Conservation (phyloP, 2,888 invertebrate genomes). For the Drosophila buzzatii region DNA sequence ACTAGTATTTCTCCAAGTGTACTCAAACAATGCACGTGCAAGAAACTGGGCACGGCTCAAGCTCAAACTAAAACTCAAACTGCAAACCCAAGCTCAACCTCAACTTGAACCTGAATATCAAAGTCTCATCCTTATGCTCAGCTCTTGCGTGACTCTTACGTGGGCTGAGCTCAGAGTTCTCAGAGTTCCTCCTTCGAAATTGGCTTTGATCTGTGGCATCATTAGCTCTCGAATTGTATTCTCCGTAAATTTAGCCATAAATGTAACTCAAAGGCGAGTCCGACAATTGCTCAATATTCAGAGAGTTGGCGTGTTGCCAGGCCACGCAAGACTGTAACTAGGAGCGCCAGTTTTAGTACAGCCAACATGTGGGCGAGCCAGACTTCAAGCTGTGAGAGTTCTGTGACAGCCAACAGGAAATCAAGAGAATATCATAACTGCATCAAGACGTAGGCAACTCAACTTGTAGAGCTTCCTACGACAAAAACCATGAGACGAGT, state of each 20-base stretch:
- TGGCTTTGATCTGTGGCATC: constrained; percentile 60
- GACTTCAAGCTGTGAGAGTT: constrained; percentile 12
- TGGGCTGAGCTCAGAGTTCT: constrained; percentile 36
- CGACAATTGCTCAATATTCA: constrained; percentile 68
- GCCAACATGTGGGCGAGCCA: constrained; percentile 55
- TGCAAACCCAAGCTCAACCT: neutral
- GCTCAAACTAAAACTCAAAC: neutral
- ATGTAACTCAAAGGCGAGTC: constrained; percentile 21
- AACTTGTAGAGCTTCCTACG: constrained; percentile 11
- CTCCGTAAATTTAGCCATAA: constrained; percentile 19
- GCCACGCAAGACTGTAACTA: constrained; percentile 39
- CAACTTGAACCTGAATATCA: constrained; percentile 4
- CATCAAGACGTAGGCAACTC: constrained; percentile 5
- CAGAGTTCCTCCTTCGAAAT: constrained; percentile 37
- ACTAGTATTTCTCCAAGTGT: neutral
- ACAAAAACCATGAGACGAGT: neutral
- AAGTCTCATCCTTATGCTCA: constrained; percentile 1
- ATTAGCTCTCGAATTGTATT: constrained; percentile 63
- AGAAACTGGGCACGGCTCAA: constrained; percentile 26
- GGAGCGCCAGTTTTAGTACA: constrained; percentile 53
- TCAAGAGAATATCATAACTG: constrained; percentile 13
- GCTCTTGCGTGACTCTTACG: constrained; percentile 67
- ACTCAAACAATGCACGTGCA: constrained; percentile 19
- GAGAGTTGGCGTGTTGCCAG: constrained; percentile 52
- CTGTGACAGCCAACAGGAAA: constrained; percentile 33